These are phyloP conservation scores for Chloropsis hardwickii DNA, from an alignment of 2,113 vertebrate species.

Conservation along the genomic window DNA sequence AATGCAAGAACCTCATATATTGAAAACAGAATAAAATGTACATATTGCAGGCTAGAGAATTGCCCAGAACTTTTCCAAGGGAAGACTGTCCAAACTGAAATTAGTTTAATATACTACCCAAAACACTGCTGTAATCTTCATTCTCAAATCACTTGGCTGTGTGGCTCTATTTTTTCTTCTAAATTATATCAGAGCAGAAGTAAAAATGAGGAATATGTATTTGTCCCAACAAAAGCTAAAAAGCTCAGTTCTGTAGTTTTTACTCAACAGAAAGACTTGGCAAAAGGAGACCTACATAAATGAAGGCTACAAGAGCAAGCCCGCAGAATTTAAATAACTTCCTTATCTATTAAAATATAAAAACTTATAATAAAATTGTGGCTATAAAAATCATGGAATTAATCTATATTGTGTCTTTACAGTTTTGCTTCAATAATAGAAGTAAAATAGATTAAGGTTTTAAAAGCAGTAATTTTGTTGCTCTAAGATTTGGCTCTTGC, in stretches of 20 bases:
- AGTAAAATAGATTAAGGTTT: constrained; percentile 58
- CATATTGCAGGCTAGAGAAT: neutral
- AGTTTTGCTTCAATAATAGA: constrained; percentile 59
- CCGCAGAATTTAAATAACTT: constrained; percentile 48
- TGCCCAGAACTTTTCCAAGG: neutral
- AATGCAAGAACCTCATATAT: neutral
- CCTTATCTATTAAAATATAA: constrained; percentile 60
- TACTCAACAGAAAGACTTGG: neutral
- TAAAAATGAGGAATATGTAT: neutral
- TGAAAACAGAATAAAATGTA: neutral
- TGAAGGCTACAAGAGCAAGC: constrained; percentile 7
- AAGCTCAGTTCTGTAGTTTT: neutral
- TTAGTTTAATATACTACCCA: neutral
- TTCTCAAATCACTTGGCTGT: neutral
- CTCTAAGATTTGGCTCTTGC: constrained; percentile 31
- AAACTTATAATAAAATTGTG: constrained; percentile 51
- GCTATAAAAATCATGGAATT: constrained; percentile 54
- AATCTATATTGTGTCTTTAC: constrained; percentile 60
- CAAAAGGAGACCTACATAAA: neutral
- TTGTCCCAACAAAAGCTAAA: neutral
- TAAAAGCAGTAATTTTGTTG: constrained; percentile 58
- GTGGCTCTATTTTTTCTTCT: neutral
- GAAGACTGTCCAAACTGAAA: neutral
- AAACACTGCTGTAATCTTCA: neutral
- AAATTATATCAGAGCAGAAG: neutral